Base-by-base conservation (phyloP, 2,797 vertebrate genomes). In the Thripadectes ignobilis region DNA sequence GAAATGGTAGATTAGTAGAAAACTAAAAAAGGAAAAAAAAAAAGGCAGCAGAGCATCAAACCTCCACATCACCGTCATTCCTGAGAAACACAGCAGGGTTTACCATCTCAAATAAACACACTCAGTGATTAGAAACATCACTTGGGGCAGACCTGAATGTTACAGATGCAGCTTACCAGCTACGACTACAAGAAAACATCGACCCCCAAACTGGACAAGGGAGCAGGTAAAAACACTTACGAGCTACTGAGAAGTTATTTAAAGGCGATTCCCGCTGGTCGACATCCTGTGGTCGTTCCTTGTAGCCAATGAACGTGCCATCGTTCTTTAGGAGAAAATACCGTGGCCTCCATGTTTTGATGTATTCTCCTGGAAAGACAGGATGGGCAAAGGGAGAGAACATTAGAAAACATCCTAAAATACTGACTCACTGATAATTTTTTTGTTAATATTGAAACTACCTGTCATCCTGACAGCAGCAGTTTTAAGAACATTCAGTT, bases 221-320 rank as follows among this genome's bases (percentile, higher is more conserved):
- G 24, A 89, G 23, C 51, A 69, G 7, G 14, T 68, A 38, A 36
- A 83, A 91, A 97, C 97, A 99, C 99, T 99, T 97, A 99, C 99
- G 99, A 92, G 99, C 99, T 97, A 99, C 99, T 3, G 99, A 99
- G 98, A 99, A 99, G 98, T 99, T 99, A 98, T 99, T 99, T 96
- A 99, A 98, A 67, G 99, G 99, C 5, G 99, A 99, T 97, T 99
- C 99, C 68, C 99, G 98, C 96, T 99, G 99, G 97, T 99, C 99
- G 58, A 99, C 98, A 67, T 99, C 99, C 98, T 99, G 99, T 0
- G 99, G 99, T 55, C 99, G 98, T 49, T 99, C 99, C 98, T 99
- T 99, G 98, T 99, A 99, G 93, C 99, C 99, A 38, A 99, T 99
- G 97, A 99, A 99, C 0, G 99, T 99, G 96, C 99, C 99, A 17